phyloP scores from a whole-genome alignment of 2,113 vertebrate species.

The Orientallactaga bullata region DNA sequence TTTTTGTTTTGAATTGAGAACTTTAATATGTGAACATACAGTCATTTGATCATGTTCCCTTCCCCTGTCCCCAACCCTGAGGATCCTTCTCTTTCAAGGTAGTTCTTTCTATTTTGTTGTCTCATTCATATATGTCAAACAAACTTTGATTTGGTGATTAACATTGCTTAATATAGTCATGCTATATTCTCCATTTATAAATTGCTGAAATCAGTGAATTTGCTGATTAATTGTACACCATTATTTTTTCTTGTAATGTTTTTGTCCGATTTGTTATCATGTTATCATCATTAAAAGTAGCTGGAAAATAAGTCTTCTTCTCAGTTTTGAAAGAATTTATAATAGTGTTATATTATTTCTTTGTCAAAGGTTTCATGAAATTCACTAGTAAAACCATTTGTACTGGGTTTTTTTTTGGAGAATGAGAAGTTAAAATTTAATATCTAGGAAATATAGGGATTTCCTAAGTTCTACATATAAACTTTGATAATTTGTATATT shows the following conservation, averaged over 20 bases:
- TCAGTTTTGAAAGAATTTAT: conserved; percentile 11
- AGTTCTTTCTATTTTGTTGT: too few relatives aligned
- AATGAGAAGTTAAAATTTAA: not conserved
- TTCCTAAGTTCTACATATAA: not conserved
- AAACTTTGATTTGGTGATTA: conserved; percentile 22
- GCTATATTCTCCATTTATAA: not conserved
- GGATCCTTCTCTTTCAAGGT: too few relatives aligned
- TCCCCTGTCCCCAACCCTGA: too few relatives aligned
- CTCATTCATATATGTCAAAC: too few relatives aligned
- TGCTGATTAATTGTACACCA: not conserved
- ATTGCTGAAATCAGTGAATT: not conserved
- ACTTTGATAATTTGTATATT: conserved; percentile 10
- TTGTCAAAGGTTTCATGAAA: conserved; percentile 13
- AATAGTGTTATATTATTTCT: not conserved
- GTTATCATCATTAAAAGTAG: not conserved
- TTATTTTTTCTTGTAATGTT: not conserved
- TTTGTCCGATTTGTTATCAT: not conserved
- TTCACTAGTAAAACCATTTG: not conserved
- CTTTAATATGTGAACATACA: too few relatives aligned
- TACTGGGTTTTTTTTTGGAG: not conserved
- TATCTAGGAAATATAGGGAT: not conserved
- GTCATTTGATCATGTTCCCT: too few relatives aligned
- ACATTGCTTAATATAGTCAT: not conserved
- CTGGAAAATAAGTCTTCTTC: not conserved
- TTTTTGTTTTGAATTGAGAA: too few relatives aligned